Percentiles rank a stretch among this genome's conserved stretches.
phyloP scores from a whole-genome alignment of 2,113 vertebrate species.

The Misgurnus mizolepis region DNA sequence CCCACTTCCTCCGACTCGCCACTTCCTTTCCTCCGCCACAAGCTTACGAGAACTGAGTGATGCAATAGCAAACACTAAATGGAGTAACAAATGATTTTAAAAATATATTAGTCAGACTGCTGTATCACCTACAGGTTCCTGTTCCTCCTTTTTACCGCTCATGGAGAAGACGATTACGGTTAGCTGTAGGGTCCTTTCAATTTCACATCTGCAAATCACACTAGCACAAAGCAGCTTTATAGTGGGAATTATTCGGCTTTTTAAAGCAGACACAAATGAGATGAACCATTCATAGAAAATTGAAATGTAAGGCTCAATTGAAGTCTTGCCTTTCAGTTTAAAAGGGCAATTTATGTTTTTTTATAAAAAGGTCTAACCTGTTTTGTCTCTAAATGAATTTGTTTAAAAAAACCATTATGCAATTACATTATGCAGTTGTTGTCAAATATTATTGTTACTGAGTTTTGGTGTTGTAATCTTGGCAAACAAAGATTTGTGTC shows the following conservation, averaged over 20 bases:
- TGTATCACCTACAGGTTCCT: slow-evolving; percentile 10
- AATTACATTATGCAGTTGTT: no score
- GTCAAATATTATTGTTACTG: no score
- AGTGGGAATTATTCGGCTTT: not conserved
- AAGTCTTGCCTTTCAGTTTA: no score
- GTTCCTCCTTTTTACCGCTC: not conserved
- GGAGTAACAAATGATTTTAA: not conserved
- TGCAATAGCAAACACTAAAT: not conserved
- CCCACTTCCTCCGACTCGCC: slow-evolving; percentile 44
- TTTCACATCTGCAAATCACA: not conserved
- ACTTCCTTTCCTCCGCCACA: slow-evolving; percentile 41
- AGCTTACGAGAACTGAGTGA: slow-evolving; percentile 24
- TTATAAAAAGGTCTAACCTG: no score
- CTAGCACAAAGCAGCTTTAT: not conserved
- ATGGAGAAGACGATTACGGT: not conserved
- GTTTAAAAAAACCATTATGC: no score
- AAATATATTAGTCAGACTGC: not conserved
- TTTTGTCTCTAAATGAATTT: no score
- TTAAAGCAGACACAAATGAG: no score
- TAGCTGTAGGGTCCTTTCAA: not conserved
- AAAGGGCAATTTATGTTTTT: no score
- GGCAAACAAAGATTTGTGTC: no score
- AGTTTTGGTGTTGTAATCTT: no score
- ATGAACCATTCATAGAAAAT: no score
- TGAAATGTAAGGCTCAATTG: no score